Evolutionary conservation across 1,140 invertebrate species (phyloP).

Genomic region (Whitmania pigra): DNA sequence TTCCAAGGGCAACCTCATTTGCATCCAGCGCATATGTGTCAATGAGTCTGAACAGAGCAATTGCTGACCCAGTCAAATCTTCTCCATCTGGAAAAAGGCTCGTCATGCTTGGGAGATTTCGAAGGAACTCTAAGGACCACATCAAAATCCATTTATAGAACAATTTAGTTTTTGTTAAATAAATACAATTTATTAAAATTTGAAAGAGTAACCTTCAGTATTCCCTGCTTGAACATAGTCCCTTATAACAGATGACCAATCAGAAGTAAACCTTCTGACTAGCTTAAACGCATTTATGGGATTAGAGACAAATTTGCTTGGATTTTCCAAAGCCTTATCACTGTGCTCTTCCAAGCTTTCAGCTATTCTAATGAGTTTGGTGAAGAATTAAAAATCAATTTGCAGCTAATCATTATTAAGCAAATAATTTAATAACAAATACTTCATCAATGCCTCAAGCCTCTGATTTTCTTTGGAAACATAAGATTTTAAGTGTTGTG

Average conservation of each 20-base stretch:
- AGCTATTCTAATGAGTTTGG: conserved; percentile 32
- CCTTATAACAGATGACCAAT: conserved; percentile 45
- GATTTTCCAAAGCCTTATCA: conserved; percentile 60
- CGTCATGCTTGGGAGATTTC: too few relatives aligned
- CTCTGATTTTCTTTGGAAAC: conserved; percentile 67
- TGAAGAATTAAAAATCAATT: too few relatives aligned
- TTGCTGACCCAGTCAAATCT: conserved; percentile 82
- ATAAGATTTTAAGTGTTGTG: conserved; percentile 67
- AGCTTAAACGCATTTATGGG: conserved; percentile 91
- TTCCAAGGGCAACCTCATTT: conserved; percentile 70
- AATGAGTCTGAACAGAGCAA: conserved; percentile 84
- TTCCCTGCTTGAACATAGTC: conserved; percentile 20
- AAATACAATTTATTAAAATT: too few relatives aligned
- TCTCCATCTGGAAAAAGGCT: conserved; percentile 30
- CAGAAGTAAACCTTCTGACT: conserved; percentile 81
- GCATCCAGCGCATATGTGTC: conserved; percentile 90
- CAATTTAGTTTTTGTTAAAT: too few relatives aligned
- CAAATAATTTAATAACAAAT: conserved; percentile 21
- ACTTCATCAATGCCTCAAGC: conserved; percentile 59
- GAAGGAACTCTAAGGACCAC: too few relatives aligned
- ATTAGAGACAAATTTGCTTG: conserved; percentile 73
- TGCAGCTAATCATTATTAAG: too few relatives aligned
- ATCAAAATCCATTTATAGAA: too few relatives aligned
- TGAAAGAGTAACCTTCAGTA: too few relatives aligned
- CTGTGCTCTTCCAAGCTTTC: conserved; percentile 54